Percentiles rank a stretch among this genome's conserved stretches.
Conservation (phyloP, 2,113 vertebrate genomes). For the Engystomops pustulosus region DNA sequence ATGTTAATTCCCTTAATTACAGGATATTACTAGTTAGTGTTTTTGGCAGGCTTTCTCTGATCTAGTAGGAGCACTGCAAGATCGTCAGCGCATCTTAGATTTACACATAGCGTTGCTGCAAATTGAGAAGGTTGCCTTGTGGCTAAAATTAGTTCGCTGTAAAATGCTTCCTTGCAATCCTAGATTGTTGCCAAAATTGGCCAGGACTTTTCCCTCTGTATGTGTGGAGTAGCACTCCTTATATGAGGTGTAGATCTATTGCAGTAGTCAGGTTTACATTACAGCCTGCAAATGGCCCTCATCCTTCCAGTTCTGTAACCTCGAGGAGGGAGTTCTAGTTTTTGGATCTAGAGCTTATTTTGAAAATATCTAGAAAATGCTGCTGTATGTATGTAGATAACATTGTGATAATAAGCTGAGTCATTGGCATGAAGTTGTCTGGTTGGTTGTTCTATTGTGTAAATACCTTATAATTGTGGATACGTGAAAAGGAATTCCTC, state of each 20-base stretch:
- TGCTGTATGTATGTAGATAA: too few relatives aligned
- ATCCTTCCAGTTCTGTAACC: neutral
- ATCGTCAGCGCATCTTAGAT: neutral
- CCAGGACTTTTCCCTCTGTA: constrained; percentile 53
- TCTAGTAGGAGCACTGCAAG: neutral
- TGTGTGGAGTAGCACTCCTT: constrained; percentile 59
- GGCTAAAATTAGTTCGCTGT: constrained; percentile 69
- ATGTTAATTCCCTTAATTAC: neutral
- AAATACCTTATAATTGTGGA: too few relatives aligned
- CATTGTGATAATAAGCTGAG: too few relatives aligned
- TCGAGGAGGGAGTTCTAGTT: too few relatives aligned
- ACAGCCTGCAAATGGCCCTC: neutral
- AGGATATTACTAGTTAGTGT: neutral
- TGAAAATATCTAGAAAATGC: too few relatives aligned
- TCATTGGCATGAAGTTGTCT: too few relatives aligned
- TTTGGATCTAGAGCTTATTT: too few relatives aligned
- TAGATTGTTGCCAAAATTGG: constrained; percentile 64
- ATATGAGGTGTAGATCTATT: constrained; percentile 50
- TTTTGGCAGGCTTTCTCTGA: neutral
- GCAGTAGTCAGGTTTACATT: neutral
- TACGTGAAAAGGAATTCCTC: too few relatives aligned
- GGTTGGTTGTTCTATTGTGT: too few relatives aligned
- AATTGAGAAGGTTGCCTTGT: constrained; percentile 65
- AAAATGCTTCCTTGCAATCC: constrained; percentile 63
- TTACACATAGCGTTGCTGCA: constrained; percentile 60